Evolutionary conservation across 2,888 invertebrate species (phyloP), one percentile per base, ranked within the genome.

Genomic region (Diaprepes abbreviatus): DNA sequence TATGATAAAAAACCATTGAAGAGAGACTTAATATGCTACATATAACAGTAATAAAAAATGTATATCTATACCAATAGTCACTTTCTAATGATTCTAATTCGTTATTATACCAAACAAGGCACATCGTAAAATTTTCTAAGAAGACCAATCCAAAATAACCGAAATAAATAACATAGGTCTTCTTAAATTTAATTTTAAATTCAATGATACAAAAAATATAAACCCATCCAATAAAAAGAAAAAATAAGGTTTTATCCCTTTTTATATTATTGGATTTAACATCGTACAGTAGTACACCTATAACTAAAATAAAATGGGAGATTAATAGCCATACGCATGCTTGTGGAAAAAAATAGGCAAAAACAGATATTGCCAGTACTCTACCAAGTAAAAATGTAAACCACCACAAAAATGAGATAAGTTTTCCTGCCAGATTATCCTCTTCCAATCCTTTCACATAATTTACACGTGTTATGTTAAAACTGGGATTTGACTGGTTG

Each of bases 161-260:
- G 72, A 88, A 84, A 76, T 92, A 90, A 88, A 93, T 91, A 60
- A 89, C 85, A 3, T 90, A 88, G 16, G 92, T 88, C 78, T 91
- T 90, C 74, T 89, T 90, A 80, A 93, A 93, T 81, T 90, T 90
- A 63, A 93, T 88, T 80, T 92, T 91, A 77, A 93, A 93, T 83
- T 94, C 94, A 79, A 94, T 89, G 45, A 93, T 85, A 78, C 92
- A 91, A 80, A 93, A 91, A 62, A 93, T 86, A 78, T 92, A 93
- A 71, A 93, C 87, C 74, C 92, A 88, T 10, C 91, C 91, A 14
- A 93, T 87, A 80, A 93, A 90, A 70, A 92, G 79, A 78, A 90
- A 91, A 81, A 91, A 92, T 2, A 87, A 81, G 0, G 79, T 79
- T 77, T 83, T 84, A 28, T 70, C 77, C 48, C 80, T 73, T 58